Percentiles rank a stretch among this genome's conserved stretches.
Evolutionary conservation across 64 coral and sea anemone genomes (phyloP).

Genomic region (Montipora cactus): DNA sequence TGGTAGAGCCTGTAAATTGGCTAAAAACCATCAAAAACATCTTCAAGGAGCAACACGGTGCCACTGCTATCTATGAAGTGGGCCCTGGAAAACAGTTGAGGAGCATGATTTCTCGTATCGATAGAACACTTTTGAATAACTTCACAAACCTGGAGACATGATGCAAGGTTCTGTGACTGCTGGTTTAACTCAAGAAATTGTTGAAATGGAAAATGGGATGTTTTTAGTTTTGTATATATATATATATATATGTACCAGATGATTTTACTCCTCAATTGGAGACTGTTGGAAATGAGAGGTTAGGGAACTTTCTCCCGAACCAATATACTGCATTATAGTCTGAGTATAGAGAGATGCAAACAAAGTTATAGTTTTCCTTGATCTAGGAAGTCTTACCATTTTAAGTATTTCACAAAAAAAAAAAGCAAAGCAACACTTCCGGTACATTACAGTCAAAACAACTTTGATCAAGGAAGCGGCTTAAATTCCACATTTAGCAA

Average conservation of each 20-base stretch:
- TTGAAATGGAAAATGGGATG: not conserved
- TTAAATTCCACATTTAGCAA: not conserved
- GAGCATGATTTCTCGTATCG: conserved; percentile 78
- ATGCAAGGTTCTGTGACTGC: not conserved
- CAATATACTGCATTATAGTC: too few relatives aligned
- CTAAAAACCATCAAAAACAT: conserved; percentile 62
- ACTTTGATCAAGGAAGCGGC: not conserved
- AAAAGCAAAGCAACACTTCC: not conserved
- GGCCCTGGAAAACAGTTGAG: conserved; percentile 91
- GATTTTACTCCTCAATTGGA: too few relatives aligned
- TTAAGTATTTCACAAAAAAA: not conserved
- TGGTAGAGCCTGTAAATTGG: conserved; percentile 92
- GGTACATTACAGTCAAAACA: not conserved
- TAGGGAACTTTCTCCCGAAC: too few relatives aligned
- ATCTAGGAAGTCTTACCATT: not conserved
- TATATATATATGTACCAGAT: too few relatives aligned
- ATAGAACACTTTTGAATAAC: conserved; percentile 45
- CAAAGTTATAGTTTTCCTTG: too few relatives aligned
- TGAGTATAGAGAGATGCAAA: too few relatives aligned
- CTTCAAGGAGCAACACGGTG: conserved; percentile 1
- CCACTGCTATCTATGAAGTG: conserved; percentile 63
- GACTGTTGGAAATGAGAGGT: too few relatives aligned
- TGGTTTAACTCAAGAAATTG: not conserved
- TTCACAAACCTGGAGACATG: conserved; percentile 32
- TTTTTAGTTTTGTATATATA: too few relatives aligned